Conservation (phyloP, 2,113 vertebrate genomes). For the Monarcha castaneiventris region DNA sequence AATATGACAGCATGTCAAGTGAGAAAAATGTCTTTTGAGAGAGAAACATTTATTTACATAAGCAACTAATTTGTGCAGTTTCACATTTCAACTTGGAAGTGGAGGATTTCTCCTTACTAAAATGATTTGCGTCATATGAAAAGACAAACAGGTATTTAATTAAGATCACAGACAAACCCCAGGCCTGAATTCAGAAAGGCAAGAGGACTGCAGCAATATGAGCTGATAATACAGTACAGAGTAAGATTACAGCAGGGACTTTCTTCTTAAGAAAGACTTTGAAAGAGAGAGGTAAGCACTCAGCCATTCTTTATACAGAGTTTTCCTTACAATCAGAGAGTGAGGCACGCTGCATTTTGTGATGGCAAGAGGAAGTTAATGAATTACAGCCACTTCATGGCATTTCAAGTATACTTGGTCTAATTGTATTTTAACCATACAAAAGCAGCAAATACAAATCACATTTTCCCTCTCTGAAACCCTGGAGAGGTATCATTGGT, state of each 20-base stretch:
- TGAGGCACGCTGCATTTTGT: not conserved
- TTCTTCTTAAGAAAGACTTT: not conserved
- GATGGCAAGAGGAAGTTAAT: not conserved
- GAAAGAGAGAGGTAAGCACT: not conserved
- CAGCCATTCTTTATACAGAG: not conserved
- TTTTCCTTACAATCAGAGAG: not conserved
- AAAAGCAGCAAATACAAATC: constrained; percentile 74
- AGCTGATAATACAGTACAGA: constrained; percentile 9
- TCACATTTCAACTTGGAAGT: not conserved
- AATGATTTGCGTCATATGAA: not conserved
- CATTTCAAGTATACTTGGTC: constrained; percentile 74
- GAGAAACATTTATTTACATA: not conserved
- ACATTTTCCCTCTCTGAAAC: constrained; percentile 64
- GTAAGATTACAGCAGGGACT: not conserved
- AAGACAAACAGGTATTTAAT: not conserved
- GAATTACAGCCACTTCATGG: constrained; percentile 27
- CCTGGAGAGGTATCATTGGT: constrained; percentile 49
- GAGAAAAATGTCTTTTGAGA: not conserved
- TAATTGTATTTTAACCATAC: constrained; percentile 38
- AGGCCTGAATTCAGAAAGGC: not conserved
- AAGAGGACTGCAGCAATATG: not conserved
- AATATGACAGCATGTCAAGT: not conserved
- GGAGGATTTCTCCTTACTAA: not conserved
- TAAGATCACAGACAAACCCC: not conserved
- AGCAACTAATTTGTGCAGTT: not conserved